These are phyloP conservation scores for Lypha dubia DNA, from an alignment of 2,888 invertebrate genomes.

Conservation along the genomic window DNA sequence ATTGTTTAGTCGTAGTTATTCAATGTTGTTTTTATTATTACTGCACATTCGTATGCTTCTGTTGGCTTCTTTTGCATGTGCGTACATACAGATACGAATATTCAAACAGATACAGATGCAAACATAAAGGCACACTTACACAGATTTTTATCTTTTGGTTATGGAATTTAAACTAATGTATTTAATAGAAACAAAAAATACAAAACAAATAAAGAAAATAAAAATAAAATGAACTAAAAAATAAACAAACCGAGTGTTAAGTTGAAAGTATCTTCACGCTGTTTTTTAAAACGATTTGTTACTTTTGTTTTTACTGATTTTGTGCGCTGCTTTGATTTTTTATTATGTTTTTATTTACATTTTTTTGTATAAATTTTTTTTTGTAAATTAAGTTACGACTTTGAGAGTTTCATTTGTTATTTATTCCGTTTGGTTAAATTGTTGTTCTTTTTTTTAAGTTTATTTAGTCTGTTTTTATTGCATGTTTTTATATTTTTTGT, in stretches of 20 bases:
- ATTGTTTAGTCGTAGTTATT: no score
- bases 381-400: slow-evolving; percentile 4
- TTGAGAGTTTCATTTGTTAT: slow-evolving; percentile 32
- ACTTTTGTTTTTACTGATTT: slow-evolving; percentile 27
- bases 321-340: slow-evolving; percentile 46
- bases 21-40: no score
- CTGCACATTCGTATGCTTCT: background rate
- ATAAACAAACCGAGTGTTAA: slow-evolving; percentile 63
- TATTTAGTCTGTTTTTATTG: no score
- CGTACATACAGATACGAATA: background rate
- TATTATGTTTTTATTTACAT: slow-evolving; percentile 42
- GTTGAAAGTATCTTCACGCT: slow-evolving; percentile 68
- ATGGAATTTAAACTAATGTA: slow-evolving; percentile 60
- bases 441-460: no score
- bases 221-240: slow-evolving; percentile 34
- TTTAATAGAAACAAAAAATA: slow-evolving; percentile 27
- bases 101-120: slow-evolving; percentile 15
- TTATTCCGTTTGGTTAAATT: slow-evolving; percentile 13
- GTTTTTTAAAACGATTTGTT: slow-evolving; percentile 62
- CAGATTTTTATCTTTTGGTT: slow-evolving; percentile 57
- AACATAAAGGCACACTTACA: background rate
- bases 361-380: no score
- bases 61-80: background rate
- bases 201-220: slow-evolving; percentile 10
- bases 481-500: no score